A percentile compares a stretch with the other conserved stretches of the same genome.
These are phyloP conservation scores for Narcine bancroftii DNA, from an alignment of 2,113 vertebrate genomes.

Conservation along the genomic window DNA sequence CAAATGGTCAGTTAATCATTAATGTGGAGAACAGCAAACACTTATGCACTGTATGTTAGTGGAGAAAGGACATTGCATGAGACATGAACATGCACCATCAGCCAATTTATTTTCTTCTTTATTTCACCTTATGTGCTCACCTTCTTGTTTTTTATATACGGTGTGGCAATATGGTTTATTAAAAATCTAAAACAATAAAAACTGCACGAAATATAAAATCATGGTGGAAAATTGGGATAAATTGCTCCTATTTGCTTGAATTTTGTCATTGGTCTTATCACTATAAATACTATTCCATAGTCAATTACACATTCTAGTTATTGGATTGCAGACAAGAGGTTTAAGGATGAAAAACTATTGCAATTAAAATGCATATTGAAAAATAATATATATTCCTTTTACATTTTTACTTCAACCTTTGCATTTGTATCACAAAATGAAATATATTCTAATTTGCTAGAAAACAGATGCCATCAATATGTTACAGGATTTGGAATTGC, in stretches of 20 bases:
- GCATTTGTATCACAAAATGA: not conserved
- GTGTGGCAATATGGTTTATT: not conserved
- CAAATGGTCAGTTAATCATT: not conserved
- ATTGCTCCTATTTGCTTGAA: not conserved
- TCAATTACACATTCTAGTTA: not conserved
- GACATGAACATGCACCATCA: not conserved
- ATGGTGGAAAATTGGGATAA: not conserved
- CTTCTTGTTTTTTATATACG: not conserved
- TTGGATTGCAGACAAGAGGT: not conserved
- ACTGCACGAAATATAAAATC: not conserved
- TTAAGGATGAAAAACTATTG: conserved; percentile 1
- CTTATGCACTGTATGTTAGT: not conserved
- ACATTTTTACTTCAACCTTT: not conserved
- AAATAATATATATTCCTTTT: not conserved
- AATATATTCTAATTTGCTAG: not conserved
- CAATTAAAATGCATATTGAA: not conserved
- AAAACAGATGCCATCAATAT: not conserved
- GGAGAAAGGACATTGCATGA: not conserved
- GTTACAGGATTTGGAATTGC: not conserved
- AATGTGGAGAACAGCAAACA: not conserved
- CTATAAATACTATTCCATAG: not conserved
- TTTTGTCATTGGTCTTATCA: not conserved
- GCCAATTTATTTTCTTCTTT: not conserved
- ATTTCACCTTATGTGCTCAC: not conserved
- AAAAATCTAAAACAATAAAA: not conserved